These are phyloP conservation scores for Lobophora halterata DNA, from an alignment of 2,888 invertebrate genomes.

Conservation along the genomic window DNA sequence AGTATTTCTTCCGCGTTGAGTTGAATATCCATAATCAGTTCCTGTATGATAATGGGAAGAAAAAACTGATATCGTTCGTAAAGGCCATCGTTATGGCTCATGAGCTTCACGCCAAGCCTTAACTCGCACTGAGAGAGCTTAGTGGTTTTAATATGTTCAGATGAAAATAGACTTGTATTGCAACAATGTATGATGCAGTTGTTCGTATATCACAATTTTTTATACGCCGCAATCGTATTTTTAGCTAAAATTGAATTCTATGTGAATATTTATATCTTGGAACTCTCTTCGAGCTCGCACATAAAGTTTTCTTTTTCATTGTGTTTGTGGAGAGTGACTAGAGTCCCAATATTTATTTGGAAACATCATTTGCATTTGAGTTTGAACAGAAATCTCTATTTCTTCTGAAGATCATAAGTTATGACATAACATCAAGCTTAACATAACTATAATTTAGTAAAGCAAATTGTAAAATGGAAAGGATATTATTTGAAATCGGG, in stretches of 20 bases:
- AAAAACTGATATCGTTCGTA: constrained; percentile 46
- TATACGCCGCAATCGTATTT: too few species aligned
- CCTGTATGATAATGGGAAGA: constrained; percentile 44
- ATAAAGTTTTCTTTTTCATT: constrained; percentile 13
- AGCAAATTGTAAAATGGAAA: constrained; percentile 27
- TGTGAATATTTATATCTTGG: constrained; percentile 18
- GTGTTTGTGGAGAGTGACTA: constrained; percentile 4
- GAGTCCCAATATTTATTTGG: too few species aligned
- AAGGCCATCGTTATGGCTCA: constrained; percentile 54
- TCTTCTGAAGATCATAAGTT: too few species aligned
- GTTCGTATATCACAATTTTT: constrained; percentile 5
- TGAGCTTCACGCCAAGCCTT: constrained; percentile 46
- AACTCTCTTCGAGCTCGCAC: constrained; percentile 11
- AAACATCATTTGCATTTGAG: too few species aligned
- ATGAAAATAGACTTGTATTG: constrained; percentile 36
- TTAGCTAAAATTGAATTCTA: constrained; percentile 16
- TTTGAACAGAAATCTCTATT: too few species aligned
- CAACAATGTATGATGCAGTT: constrained; percentile 20
- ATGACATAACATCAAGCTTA: too few species aligned
- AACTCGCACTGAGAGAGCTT: constrained; percentile 1
- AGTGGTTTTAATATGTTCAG: constrained; percentile 16
- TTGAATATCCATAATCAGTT: constrained; percentile 37
- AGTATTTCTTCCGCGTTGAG: constrained; percentile 30
- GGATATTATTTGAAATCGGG: constrained; percentile 39
- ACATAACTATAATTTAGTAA: too few species aligned